Percentiles rank a stretch among this genome's conserved stretches.
Conservation (phyloP, 2,797 vertebrate species). For the Sebastes diploproa region DNA sequence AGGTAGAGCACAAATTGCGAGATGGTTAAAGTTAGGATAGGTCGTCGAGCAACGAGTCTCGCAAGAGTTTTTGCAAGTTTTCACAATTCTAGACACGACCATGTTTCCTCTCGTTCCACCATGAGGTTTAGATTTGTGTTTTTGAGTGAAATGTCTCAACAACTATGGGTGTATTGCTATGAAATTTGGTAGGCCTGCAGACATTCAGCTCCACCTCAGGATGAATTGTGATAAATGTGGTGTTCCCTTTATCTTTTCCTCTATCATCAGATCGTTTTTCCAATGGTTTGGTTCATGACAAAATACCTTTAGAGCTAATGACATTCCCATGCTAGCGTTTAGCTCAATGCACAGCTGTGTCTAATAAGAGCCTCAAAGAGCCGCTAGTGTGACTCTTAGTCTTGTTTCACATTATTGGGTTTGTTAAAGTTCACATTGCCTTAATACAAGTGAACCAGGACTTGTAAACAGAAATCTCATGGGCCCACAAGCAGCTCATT, state of each 20-base stretch:
- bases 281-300: background rate
- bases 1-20: no score
- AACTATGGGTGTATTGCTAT: background rate
- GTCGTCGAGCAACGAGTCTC: no score
- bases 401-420: background rate
- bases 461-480: constrained; percentile 29
- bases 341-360: background rate
- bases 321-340: background rate
- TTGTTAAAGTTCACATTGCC: constrained; percentile 9
- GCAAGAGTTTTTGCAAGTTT: no score
- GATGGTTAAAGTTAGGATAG: no score
- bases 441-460: constrained; percentile 21
- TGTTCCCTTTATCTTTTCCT: background rate
- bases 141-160: background rate
- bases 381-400: background rate
- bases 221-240: background rate
- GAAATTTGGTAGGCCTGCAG: background rate
- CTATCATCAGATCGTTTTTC: background rate
- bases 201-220: background rate
- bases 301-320: background rate
- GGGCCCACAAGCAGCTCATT: constrained; percentile 17
- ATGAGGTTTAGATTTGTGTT: background rate
- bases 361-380: background rate
- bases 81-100: no score
- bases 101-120: background rate